These are phyloP conservation scores for Brachionus angularis DNA, from an alignment of 1,140 invertebrate species.

Conservation along the genomic window DNA sequence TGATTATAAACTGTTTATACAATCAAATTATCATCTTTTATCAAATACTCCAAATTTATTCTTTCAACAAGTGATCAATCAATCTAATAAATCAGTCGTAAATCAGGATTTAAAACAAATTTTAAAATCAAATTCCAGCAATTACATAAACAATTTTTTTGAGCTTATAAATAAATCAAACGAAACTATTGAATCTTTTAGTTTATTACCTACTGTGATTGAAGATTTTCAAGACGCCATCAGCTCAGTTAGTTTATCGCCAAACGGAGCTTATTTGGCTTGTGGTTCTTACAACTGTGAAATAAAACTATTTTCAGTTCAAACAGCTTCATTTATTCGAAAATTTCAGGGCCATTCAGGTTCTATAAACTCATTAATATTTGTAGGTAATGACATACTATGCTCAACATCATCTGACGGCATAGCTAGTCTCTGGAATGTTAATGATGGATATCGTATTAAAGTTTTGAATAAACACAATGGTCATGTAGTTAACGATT, in stretches of 20 bases:
- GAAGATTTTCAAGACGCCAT: conserved; percentile 47
- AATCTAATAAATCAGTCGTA: conserved; percentile 45
- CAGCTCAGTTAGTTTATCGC: conserved; percentile 51
- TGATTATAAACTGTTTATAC: conserved; percentile 33
- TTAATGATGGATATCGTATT: conserved; percentile 49
- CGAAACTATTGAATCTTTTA: conserved; percentile 44
- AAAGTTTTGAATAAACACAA: conserved; percentile 50
- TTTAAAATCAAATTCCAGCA: background rate
- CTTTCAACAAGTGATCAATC: conserved; percentile 55
- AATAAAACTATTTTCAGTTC: conserved; percentile 51
- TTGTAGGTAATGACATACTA: conserved; percentile 49
- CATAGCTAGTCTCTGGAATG: conserved; percentile 53
- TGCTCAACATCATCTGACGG: conserved; percentile 54
- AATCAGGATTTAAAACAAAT: conserved; percentile 45
- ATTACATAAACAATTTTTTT: background rate
- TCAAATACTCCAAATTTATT: conserved; percentile 50
- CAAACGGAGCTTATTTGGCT: conserved; percentile 49
- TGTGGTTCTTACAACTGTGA: conserved; percentile 52
- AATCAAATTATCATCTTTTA: conserved; percentile 34
- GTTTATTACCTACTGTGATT: background rate
- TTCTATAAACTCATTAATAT: conserved; percentile 53
- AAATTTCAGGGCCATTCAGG: conserved; percentile 54
- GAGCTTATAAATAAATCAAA: conserved; percentile 51
- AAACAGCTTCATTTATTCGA: conserved; percentile 51
- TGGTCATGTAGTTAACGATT: conserved; percentile 51